Conservation (phyloP, 2,888 invertebrate genomes). For the Melieria crassipennis region DNA sequence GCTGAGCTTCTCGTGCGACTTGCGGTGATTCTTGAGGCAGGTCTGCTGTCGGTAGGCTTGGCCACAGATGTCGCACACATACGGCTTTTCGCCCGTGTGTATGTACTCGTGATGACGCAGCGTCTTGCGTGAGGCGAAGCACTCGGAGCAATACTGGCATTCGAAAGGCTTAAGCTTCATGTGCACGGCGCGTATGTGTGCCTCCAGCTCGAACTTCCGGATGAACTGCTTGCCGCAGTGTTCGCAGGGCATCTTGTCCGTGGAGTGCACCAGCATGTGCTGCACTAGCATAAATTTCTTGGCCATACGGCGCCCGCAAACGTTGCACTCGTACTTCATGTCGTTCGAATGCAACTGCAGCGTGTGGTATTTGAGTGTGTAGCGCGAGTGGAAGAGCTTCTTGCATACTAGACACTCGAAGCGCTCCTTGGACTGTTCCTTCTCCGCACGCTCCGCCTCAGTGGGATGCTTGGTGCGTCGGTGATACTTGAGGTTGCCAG, state of each 20-base stretch:
- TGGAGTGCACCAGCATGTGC: constrained; percentile 58
- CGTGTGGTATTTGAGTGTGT: constrained; percentile 56
- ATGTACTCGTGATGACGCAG: constrained; percentile 58
- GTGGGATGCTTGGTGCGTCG: constrained; percentile 58
- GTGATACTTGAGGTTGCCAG: constrained; percentile 59
- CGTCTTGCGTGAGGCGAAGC: constrained; percentile 57
- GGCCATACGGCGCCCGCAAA: constrained; percentile 57
- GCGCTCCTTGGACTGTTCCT: constrained; percentile 45
- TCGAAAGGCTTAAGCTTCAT: constrained; percentile 58
- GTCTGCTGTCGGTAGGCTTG: constrained; percentile 59
- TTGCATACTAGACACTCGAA: constrained; percentile 54
- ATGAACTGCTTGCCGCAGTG: constrained; percentile 56
- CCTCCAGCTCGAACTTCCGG: constrained; percentile 57
- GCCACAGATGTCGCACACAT: constrained; percentile 59
- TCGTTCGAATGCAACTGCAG: constrained; percentile 53
- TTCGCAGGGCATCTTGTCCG: constrained; percentile 56
- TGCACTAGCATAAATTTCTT: constrained; percentile 59
- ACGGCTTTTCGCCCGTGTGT: constrained; percentile 65
- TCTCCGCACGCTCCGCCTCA: constrained; percentile 49
- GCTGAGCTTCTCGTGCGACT: constrained; percentile 49
- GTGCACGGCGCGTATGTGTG: constrained; percentile 57
- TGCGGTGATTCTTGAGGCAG: constrained; percentile 57
- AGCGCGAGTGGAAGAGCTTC: constrained; percentile 57
- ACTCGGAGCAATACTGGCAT: constrained; percentile 54
- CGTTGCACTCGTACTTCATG: constrained; percentile 52